Conservation (phyloP, 2,797 vertebrate species). For the Capromys pilorides region DNA sequence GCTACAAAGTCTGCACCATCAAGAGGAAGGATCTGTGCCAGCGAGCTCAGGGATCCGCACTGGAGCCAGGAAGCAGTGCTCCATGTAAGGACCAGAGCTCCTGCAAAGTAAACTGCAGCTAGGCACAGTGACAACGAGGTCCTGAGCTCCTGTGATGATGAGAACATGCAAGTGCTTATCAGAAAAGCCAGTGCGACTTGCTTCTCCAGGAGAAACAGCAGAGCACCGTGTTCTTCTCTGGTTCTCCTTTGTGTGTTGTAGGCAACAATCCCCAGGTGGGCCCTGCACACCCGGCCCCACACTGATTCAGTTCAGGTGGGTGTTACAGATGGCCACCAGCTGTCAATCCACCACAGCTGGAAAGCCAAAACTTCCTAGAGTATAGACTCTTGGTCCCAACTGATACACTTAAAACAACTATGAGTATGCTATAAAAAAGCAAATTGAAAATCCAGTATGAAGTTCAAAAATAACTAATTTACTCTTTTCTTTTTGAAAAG, state of each 20-base stretch:
- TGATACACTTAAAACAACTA: neutral
- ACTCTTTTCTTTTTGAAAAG: slow-evolving; percentile 23
- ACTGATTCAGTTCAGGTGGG: neutral
- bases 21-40: neutral
- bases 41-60: neutral
- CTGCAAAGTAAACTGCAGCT: neutral
- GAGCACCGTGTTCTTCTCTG: neutral
- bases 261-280: too few species aligned
- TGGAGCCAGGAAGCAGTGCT: neutral
- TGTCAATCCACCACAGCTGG: neutral
- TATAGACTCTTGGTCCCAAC: rapidly evolving
- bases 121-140: neutral
- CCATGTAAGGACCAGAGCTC: neutral
- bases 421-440: neutral
- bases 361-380: neutral
- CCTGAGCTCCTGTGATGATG: neutral
- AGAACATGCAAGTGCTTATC: neutral
- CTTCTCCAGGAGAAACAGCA: neutral
- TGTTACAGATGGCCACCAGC: neutral
- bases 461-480: neutral
- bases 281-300: neutral
- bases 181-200: neutral
- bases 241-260: neutral
- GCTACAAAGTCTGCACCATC: neutral
- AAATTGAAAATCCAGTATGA: neutral